phyloP scores from a whole-genome alignment of 2,888 invertebrate species.

The Trissoscelio sp. region DNA sequence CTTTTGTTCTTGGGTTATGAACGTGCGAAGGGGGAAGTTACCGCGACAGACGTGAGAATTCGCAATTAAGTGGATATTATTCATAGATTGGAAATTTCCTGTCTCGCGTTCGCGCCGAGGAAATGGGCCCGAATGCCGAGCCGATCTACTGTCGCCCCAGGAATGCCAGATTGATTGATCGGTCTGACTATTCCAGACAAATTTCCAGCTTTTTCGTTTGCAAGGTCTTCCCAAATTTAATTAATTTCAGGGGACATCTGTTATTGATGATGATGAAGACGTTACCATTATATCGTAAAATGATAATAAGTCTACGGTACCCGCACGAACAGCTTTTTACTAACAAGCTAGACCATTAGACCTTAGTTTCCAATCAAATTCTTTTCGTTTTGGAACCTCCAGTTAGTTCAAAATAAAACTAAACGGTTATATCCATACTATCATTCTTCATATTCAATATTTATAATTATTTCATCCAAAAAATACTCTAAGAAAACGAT shows the following conservation, averaged over 20 bases:
- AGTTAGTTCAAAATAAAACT: too few species aligned
- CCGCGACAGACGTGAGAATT: conserved; percentile 65
- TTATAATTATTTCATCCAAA: too few species aligned
- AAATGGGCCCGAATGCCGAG: background rate
- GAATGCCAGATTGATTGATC: conserved; percentile 17
- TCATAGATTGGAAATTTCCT: conserved; percentile 55
- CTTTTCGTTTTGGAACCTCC: too few species aligned
- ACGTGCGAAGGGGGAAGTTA: conserved; percentile 39
- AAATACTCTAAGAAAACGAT: too few species aligned
- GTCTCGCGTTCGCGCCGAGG: conserved; percentile 3
- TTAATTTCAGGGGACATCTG: conserved; percentile 31
- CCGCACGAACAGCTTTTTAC: too few species aligned
- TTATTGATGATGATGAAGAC: conserved; percentile 33
- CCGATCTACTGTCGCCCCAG: background rate
- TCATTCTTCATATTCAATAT: too few species aligned
- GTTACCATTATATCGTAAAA: conserved; percentile 19
- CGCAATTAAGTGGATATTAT: conserved; percentile 55
- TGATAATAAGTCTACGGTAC: background rate
- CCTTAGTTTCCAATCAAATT: too few species aligned
- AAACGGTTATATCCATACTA: too few species aligned
- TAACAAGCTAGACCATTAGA: too few species aligned
- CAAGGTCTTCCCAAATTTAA: conserved; percentile 3
- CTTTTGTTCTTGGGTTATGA: conserved; percentile 25
- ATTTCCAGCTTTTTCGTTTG: conserved; percentile 11
- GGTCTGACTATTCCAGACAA: background rate